Base-by-base conservation (phyloP, 2,888 invertebrate species). In the Petrophora chlorosata region DNA sequence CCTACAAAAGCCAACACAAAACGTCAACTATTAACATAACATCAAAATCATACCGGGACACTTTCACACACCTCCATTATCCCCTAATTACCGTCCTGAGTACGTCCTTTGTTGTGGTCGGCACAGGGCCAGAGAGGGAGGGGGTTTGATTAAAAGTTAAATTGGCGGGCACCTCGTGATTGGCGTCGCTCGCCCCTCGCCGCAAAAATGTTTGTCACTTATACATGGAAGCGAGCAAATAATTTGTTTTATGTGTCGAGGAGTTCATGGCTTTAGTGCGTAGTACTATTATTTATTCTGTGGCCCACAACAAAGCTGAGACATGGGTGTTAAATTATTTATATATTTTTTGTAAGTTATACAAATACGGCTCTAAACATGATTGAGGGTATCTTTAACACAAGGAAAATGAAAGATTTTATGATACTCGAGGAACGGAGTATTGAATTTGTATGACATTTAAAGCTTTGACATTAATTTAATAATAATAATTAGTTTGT, bases 61-160 rank as follows among this genome's bases (percentile, higher is more conserved):
- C 15, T 35, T 22, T 17, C 38, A 30, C 25, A 32, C 25, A 25
- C 32, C 35, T 33, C 39, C 22, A 38, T 52, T 32, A 39, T 25
- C 33, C 40, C 12, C 28, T 42, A 32, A 38, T 48, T 26, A 33
- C 36, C 5, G 4, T n/a, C 45, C 49, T 55, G 38, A 51, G 33
- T 53, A 32, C 39, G 38, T 12, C 26, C 42, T 52, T 22, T 16
- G 43, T 34, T 47, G 57, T 33, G 56, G 53, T 42, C 42, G 35
- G 16, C 42, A 15, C 42, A 19, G 30, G 52, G 44, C 3, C 25
- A 2, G 3, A 25, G 25, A 10, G 45, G 42, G 47, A 36, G 48
- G 49, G 39, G 56, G 56, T 56, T 57, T 63, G 61, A 63, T 63
- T 63, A 63, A 63, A 63, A 63, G 63, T 63, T 63, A 60, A 63